These are phyloP conservation scores for Menidia beryllina DNA, from an alignment of 2,113 vertebrate genomes.

Conservation along the genomic window DNA sequence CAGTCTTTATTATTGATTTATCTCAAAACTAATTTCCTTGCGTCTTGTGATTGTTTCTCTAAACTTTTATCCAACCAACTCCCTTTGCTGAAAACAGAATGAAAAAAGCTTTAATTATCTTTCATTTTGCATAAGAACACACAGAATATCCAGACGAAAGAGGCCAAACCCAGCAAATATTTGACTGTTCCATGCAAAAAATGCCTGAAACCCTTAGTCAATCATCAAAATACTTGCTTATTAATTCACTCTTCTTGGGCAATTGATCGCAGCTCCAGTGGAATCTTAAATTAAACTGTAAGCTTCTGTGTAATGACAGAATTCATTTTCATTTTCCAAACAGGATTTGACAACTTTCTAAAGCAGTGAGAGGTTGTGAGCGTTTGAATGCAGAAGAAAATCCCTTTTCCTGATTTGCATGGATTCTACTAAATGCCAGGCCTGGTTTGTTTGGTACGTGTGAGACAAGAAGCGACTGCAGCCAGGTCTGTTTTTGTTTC, in stretches of 20 bases:
- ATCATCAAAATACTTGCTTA: not conserved
- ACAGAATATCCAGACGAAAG: not conserved
- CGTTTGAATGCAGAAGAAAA: constrained; percentile 42
- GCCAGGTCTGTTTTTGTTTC: constrained; percentile 41
- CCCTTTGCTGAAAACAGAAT: too few species aligned
- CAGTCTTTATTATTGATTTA: not conserved
- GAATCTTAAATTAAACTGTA: constrained; percentile 19
- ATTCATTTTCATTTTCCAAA: constrained; percentile 13
- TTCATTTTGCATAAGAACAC: not conserved
- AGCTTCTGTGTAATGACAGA: not conserved
- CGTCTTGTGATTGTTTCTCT: not conserved
- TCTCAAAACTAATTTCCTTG: not conserved
- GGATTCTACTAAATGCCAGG: constrained; percentile 18
- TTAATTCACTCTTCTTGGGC: constrained; percentile 5
- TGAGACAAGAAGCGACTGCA: constrained; percentile 9
- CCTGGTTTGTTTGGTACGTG: constrained; percentile 15
- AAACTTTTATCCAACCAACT: not conserved
- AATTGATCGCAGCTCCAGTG: constrained; percentile 8
- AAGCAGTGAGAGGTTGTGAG: constrained; percentile 13
- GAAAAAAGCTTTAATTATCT: too few species aligned
- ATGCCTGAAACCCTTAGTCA: not conserved
- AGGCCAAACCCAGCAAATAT: constrained; percentile 11
- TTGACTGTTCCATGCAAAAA: not conserved
- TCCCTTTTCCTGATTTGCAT: constrained; percentile 48
- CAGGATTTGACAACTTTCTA: constrained; percentile 30